phyloP scores from a whole-genome alignment of 2,797 vertebrate species.

The Hemibagrus guttatus region DNA sequence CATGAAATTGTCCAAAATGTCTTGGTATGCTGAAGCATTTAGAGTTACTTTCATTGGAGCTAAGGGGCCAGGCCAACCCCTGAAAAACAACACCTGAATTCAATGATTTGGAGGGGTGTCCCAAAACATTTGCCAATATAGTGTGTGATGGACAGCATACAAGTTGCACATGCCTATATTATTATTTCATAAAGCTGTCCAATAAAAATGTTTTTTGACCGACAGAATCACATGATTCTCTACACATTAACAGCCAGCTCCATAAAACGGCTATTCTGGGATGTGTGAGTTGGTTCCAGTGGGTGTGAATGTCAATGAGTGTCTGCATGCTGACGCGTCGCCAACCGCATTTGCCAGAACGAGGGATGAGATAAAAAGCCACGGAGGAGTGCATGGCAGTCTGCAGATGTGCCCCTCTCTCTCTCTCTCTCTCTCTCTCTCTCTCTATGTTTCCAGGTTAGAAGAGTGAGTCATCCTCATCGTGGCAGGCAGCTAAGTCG shows the following conservation, averaged over 20 bases:
- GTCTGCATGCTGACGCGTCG: conserved; percentile 11
- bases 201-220: conserved; percentile 1
- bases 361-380: conserved; percentile 42
- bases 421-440: conserved; percentile 34
- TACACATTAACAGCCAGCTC: background rate
- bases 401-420: conserved; percentile 48
- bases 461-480: conserved; percentile 57
- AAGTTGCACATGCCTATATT: background rate
- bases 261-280: conserved; percentile 14
- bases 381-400: conserved; percentile 20
- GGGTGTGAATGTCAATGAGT: conserved; percentile 29
- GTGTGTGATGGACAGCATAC: background rate
- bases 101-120: too few relatives aligned
- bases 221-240: background rate
- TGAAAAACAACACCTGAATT: too few relatives aligned
- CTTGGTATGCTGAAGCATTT: too few relatives aligned
- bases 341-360: conserved; percentile 12
- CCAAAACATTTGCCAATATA: too few relatives aligned
- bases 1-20: too few relatives aligned
- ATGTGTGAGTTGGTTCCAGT: conserved; percentile 20
- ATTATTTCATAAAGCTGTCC: background rate
- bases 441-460: conserved; percentile 53
- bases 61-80: too few relatives aligned
- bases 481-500: conserved; percentile 34
- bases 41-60: too few relatives aligned